Base-by-base conservation (phyloP, 2,797 vertebrate genomes). In the Cossypha heuglini region DNA sequence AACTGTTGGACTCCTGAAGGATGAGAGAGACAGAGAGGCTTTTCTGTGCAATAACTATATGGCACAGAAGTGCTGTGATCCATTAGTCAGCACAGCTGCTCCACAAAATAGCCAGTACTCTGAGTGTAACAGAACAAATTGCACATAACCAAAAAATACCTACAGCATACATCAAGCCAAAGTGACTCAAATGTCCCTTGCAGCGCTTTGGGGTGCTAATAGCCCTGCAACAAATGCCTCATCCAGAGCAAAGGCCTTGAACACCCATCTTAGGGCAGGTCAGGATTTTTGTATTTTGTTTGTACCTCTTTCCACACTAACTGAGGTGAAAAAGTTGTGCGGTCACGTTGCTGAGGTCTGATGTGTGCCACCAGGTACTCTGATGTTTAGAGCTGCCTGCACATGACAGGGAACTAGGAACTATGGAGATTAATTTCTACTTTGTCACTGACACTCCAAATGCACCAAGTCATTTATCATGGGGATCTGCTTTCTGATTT, bases 141-240 rank as follows among this genome's bases (percentile, higher is more conserved):
- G 96, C 95, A 95, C 96, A 95, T 96, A 96, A 96, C 96, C 95
- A 94, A 94, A 97, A 97, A 91, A 96, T 94, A 95, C 93, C 96
- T 94, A 84, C 73, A 86, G 95, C 94, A 93, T 97, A 88, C 87
- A 95, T 97, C 95, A 97, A 94, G 76, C 67, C 85, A 40, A 73
- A 93, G 94, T 94, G 96, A 96, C 93, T 90, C 79, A 85, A 95
- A 95, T 74, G 83, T 94, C 88, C 67, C 74, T 88, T 69, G 80
- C 87, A 88, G 81, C 3, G 1, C 85, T 94, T 81, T 43, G 79
- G 93, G 93, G 85, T 90, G 71, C 94, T 96, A 94, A 96, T 95
- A 94, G 87, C 85, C 82, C 55, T 10, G 3, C 82, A 94, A 76
- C 83, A 88, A 93, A 94, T 96, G 86, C 76, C 29, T 96, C 78